phyloP scores from a whole-genome alignment of 2,888 invertebrate genomes.

The Troilus luridus region DNA sequence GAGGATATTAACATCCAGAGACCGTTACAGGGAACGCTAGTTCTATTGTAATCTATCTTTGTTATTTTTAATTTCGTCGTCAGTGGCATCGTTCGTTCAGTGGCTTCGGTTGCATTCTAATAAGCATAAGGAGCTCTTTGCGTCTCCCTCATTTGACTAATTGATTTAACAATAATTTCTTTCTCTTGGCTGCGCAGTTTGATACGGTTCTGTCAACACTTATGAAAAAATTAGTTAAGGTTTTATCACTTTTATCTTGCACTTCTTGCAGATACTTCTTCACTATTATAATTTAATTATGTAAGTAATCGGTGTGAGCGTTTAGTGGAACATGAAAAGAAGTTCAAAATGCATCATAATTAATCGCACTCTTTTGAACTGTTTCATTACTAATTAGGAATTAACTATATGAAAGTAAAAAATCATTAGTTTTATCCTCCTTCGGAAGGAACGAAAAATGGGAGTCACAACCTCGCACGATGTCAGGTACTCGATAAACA shows the following conservation, averaged over 20 bases:
- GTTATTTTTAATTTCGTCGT: neutral
- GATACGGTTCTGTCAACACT: neutral
- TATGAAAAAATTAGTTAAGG: neutral
- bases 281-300: too few relatives aligned
- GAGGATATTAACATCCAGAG: neutral
- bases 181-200: neutral
- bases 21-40: slow-evolving; percentile 5
- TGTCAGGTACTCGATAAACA: too few relatives aligned
- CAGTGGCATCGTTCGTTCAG: neutral
- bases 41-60: neutral
- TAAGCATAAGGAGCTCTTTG: neutral
- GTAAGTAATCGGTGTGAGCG: too few relatives aligned
- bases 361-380: too few relatives aligned
- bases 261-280: neutral
- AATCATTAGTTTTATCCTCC: too few relatives aligned
- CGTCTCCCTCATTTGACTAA: neutral
- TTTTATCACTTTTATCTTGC: neutral
- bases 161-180: neutral
- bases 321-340: too few relatives aligned
- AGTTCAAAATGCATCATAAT: too few relatives aligned
- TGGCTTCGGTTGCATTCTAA: neutral
- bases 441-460: too few relatives aligned
- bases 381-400: too few relatives aligned
- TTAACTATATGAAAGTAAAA: too few relatives aligned
- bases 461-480: too few relatives aligned